Conservation (phyloP, 2,888 invertebrate genomes). For the Coelinius sp. region DNA sequence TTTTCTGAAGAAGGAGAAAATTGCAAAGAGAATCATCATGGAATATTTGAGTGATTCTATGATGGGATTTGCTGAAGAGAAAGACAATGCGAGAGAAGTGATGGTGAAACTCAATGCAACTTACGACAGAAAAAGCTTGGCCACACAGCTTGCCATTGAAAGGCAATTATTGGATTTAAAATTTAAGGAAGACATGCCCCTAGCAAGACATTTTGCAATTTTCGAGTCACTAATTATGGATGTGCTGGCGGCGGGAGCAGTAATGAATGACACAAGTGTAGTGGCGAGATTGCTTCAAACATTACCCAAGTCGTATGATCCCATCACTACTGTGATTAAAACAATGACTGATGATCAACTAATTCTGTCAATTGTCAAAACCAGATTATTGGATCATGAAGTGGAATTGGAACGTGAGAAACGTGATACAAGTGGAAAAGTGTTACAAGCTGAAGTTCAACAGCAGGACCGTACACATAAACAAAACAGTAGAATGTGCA, state of each 20-base stretch:
- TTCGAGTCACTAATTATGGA: background rate
- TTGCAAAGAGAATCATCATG: too few species aligned
- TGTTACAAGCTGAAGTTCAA: background rate
- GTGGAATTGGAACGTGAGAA: background rate
- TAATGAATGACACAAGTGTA: background rate
- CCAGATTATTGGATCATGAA: conserved; percentile 8
- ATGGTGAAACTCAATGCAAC: background rate
- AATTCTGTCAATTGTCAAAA: background rate
- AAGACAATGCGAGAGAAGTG: too few species aligned
- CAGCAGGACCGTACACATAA: background rate
- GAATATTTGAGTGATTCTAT: too few species aligned
- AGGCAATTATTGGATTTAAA: background rate
- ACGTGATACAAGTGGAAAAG: too few species aligned
- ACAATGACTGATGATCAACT: background rate
- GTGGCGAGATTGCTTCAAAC: background rate
- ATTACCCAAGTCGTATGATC: background rate
- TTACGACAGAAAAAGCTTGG: conserved; percentile 13
- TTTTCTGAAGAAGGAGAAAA: too few species aligned
- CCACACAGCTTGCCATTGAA: background rate
- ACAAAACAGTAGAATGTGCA: too few species aligned
- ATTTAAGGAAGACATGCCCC: background rate
- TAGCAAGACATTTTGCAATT: background rate
- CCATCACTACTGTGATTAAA: background rate
- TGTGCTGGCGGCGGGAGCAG: background rate
- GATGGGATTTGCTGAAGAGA: too few species aligned